These are phyloP conservation scores for Synodontis membranacea DNA, from an alignment of 2,113 vertebrate genomes.

Conservation along the genomic window DNA sequence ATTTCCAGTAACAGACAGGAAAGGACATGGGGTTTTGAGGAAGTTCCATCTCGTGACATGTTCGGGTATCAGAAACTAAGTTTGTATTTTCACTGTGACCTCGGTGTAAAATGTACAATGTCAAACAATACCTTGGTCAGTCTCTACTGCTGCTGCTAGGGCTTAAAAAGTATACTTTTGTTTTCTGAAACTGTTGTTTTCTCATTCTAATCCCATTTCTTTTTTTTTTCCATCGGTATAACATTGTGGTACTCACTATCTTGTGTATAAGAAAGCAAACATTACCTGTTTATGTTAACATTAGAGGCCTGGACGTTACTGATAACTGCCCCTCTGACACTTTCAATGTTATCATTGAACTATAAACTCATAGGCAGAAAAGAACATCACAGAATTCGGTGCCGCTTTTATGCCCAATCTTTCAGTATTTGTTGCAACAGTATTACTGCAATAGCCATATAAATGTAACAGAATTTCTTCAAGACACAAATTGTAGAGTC, in stretches of 20 bases:
- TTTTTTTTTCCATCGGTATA: not conserved
- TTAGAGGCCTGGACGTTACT: not conserved
- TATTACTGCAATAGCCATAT: constrained; percentile 37
- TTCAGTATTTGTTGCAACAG: constrained; percentile 28
- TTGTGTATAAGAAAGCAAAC: constrained; percentile 25
- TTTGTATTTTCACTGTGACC: not conserved
- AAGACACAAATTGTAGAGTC: constrained; percentile 23
- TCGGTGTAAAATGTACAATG: not conserved
- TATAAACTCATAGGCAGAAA: constrained; percentile 8
- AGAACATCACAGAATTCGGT: constrained; percentile 21
- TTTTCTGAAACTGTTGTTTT: not conserved
- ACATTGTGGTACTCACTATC: not conserved
- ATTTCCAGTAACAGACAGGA: constrained; percentile 1
- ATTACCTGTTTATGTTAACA: constrained; percentile 22
- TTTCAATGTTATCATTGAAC: not conserved
- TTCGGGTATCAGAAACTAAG: not conserved
- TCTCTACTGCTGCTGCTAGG: not conserved
- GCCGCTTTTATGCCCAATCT: constrained; percentile 36
- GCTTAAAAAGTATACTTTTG: too few relatives aligned
- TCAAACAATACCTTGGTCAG: not conserved
- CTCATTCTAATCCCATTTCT: not conserved
- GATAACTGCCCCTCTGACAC: not conserved
- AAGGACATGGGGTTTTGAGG: not conserved
- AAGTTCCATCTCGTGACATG: not conserved
- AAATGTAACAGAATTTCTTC: not conserved